Evolutionary conservation across 2,888 invertebrate species (phyloP), one percentile per base, ranked within the genome.

Genomic region (Xylota segnis): DNA sequence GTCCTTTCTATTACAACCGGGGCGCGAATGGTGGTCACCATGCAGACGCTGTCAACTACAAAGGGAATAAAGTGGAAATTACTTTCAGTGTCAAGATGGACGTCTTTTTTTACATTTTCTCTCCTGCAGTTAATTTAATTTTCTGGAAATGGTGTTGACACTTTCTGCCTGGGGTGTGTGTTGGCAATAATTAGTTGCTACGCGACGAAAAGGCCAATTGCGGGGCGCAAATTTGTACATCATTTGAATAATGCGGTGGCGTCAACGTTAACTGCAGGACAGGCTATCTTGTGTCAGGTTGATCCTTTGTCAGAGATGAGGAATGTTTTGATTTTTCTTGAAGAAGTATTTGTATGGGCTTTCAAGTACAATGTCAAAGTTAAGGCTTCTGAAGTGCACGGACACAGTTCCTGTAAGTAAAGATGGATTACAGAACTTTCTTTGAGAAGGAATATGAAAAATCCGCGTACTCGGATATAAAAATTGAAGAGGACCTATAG

Each of bases 11-110:
- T 58, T 58, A 45, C 50, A 16, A 37, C 50, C 58, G 34, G 18
- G 58, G 10, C 23, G n/a, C 16, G 29, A 14, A 77, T 47, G 54
- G 10, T 16, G 71, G 65, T 65, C 40, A 40, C 47, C 32, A n/a
- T 29, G 27, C 29, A 29, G 40, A 68, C 43, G 16, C 14, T 54
- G 34, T 50, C 34, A 37, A 65, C 6, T n/a, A 29, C 12, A 63
- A 45, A 32, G 14, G 10, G 23, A 65, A 52, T 34, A 66, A 66
- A 52, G 37, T 14, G 37, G 37, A 50, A 37, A 27, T 9, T 52
- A 23, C 14, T 4, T n/a, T 9, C n/a, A 65, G 5, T 37, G 23
- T 6, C 18, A 12, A 40, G 12, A 23, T 37, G 58, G 6, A n/a
- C 4, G 3, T 16, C 4, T 9, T 18, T 50, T 18, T 65, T 65